A percentile compares a stretch with the other conserved stretches of the same genome.
Evolutionary conservation across 2,797 vertebrate species (phyloP).

Genomic region (Amniataba percoides): DNA sequence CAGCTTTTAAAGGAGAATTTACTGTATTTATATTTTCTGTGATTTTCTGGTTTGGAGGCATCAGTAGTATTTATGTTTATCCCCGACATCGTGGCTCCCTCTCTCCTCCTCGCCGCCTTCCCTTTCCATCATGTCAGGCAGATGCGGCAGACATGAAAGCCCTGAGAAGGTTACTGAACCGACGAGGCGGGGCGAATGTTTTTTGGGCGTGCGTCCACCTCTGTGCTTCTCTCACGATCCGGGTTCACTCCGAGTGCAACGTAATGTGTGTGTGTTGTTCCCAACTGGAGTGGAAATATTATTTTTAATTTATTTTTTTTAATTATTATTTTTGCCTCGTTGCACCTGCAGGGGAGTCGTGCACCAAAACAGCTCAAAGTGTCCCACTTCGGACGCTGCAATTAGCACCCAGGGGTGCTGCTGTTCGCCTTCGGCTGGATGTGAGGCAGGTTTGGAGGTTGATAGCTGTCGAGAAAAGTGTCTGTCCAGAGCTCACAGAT

Average conservation of each 20-base stretch:
- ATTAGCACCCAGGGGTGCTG: slow-evolving; percentile 13
- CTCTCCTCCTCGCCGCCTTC: slow-evolving; percentile 24
- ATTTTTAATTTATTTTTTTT: too few relatives aligned
- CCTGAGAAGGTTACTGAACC: slow-evolving; percentile 59
- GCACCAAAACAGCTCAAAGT: slow-evolving; percentile 16
- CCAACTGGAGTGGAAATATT: slow-evolving; percentile 50
- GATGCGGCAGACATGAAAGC: slow-evolving; percentile 46
- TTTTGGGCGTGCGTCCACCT: slow-evolving; percentile 43
- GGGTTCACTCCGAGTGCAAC: slow-evolving; percentile 32
- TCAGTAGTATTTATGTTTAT: slow-evolving; percentile 65
- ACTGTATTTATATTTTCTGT: not conserved
- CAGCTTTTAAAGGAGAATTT: not conserved
- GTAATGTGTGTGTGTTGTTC: slow-evolving; percentile 24
- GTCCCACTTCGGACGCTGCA: slow-evolving; percentile 22
- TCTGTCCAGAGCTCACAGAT: not conserved
- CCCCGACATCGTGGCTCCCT: slow-evolving; percentile 3
- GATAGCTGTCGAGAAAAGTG: slow-evolving; percentile 9
- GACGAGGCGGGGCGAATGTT: slow-evolving; percentile 49
- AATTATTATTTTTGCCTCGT: slow-evolving; percentile 32
- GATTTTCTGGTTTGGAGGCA: slow-evolving; percentile 6
- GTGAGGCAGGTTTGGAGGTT: not conserved
- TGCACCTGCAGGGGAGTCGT: slow-evolving; percentile 48
- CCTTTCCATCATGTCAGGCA: slow-evolving; percentile 39
- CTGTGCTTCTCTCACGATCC: slow-evolving; percentile 28
- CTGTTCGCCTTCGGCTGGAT: slow-evolving; percentile 11